These are phyloP conservation scores for Planococcus citri DNA, from an alignment of 1,140 invertebrate species.

Conservation along the genomic window DNA sequence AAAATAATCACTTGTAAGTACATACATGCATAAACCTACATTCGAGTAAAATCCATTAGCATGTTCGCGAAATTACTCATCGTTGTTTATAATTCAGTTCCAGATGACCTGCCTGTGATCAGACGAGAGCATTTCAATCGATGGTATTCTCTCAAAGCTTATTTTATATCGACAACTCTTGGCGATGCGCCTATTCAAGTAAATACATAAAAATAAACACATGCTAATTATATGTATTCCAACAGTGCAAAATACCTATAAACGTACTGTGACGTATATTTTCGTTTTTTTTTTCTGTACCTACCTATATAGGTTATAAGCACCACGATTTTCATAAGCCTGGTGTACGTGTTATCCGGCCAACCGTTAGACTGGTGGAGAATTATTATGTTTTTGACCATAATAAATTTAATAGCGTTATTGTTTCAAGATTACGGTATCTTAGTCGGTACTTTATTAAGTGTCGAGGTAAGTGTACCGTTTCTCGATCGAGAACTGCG, in stretches of 20 bases:
- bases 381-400: slow-evolving; percentile 74
- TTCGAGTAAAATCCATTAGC: too few species aligned
- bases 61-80: too few species aligned
- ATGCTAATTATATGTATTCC: too few species aligned
- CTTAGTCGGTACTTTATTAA: slow-evolving; percentile 77
- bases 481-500: too few species aligned
- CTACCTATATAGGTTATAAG: slow-evolving; percentile 6
- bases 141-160: slow-evolving; percentile 84
- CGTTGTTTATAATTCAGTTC: slow-evolving; percentile 59
- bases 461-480: slow-evolving; percentile 31
- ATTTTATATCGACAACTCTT: slow-evolving; percentile 73
- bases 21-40: too few species aligned
- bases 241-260: too few species aligned
- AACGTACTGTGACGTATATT: too few species aligned
- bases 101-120: slow-evolving; percentile 69
- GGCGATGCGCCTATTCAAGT: slow-evolving; percentile 76
- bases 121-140: slow-evolving; percentile 79
- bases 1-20: slow-evolving; percentile 90
- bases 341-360: slow-evolving; percentile 23
- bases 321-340: not conserved
- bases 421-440: slow-evolving; percentile 86
- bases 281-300: not conserved
- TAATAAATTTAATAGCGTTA: slow-evolving; percentile 75
- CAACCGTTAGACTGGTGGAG: slow-evolving; percentile 65
- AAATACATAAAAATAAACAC: slow-evolving; percentile 24